phyloP scores from a whole-genome alignment of 2,888 invertebrate species.

The Cecidostiba fungosa region DNA sequence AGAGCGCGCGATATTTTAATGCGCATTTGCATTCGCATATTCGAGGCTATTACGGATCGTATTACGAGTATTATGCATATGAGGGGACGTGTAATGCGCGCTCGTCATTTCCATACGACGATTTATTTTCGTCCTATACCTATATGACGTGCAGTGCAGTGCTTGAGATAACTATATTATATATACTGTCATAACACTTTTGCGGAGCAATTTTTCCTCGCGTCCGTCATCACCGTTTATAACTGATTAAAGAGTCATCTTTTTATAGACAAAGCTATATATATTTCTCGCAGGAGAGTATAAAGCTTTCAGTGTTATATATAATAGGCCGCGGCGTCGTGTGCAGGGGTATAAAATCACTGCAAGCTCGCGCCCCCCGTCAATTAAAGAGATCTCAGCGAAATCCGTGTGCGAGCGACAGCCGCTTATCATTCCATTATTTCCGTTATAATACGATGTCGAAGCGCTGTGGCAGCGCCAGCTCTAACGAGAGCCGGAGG shows the following conservation, averaged over 20 bases:
- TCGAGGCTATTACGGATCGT: constrained; percentile 1
- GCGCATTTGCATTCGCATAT: constrained; percentile 39
- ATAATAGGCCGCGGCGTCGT: no score
- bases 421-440: constrained; percentile 77
- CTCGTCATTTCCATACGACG: background rate
- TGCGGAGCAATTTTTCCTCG: no score
- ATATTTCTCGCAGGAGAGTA: no score
- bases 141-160: no score
- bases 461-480: constrained; percentile 53
- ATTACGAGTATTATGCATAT: constrained; percentile 41
- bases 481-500: constrained; percentile 56
- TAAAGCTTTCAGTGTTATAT: background rate
- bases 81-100: constrained; percentile 4
- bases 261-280: no score
- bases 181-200: no score
- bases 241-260: no score
- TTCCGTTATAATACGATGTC: constrained; percentile 77
- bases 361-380: constrained; percentile 12
- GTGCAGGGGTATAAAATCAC: constrained; percentile 2
- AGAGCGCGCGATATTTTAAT: constrained; percentile 14
- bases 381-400: constrained; percentile 14
- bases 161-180: background rate
- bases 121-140: background rate
- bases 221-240: no score
- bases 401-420: constrained; percentile 57